phyloP scores from a whole-genome alignment of 1,140 invertebrate species.

The Pseudomyrmex pallidus region DNA sequence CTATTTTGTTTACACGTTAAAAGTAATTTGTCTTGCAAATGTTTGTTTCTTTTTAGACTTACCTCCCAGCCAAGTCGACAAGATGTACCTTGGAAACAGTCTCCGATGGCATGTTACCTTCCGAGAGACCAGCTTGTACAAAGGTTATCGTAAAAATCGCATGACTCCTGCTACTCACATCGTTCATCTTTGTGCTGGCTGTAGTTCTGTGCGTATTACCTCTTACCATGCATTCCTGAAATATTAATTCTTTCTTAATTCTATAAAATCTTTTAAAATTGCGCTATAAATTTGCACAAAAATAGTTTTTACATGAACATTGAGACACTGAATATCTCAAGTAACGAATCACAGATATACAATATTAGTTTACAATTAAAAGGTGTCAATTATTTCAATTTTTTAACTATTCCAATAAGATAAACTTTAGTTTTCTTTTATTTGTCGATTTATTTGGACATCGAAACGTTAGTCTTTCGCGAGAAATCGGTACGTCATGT shows the following conservation, averaged over 20 bases:
- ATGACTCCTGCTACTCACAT: conserved; percentile 96
- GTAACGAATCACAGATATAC: no score
- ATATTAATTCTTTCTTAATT: conserved; percentile 7
- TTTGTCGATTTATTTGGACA: no score
- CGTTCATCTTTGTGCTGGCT: conserved; percentile 94
- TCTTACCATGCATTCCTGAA: conserved; percentile 90
- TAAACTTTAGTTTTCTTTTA: no score
- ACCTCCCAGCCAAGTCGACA: conserved; percentile 95
- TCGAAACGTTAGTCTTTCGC: no score
- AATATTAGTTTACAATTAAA: no score
- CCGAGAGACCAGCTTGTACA: conserved; percentile 92
- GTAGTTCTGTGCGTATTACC: conserved; percentile 93
- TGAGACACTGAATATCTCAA: no score
- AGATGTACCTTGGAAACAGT: conserved; percentile 95
- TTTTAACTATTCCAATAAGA: no score
- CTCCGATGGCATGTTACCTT: conserved; percentile 93
- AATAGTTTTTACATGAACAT: no score
- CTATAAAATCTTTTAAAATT: no score
- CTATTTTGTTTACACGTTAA: background rate
- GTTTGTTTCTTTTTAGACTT: conserved; percentile 66
- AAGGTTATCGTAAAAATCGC: conserved; percentile 98
- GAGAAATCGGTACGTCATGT: no score
- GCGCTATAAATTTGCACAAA: no score
- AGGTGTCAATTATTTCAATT: no score
- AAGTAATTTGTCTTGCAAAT: conserved; percentile 23